Evolutionary conservation across 2,797 vertebrate species (phyloP).

Genomic region (Cuculus canorus): DNA sequence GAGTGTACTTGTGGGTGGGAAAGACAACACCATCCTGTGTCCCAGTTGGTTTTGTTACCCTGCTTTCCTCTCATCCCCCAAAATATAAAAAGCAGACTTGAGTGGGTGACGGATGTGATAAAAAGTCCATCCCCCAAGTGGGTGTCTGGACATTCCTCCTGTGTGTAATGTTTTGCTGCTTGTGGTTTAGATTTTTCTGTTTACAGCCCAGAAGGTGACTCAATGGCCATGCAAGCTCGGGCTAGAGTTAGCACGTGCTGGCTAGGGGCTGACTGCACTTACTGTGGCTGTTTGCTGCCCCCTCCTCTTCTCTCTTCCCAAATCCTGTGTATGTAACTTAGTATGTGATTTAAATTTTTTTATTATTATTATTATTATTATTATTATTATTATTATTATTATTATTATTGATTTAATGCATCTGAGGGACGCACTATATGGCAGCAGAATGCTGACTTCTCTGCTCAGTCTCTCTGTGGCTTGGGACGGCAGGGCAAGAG

Average conservation of each 20-base stretch:
- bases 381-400: background rate
- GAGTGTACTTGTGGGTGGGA: background rate
- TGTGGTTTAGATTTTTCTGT: conserved; percentile 26
- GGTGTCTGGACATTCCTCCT: conserved; percentile 28
- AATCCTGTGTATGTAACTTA: background rate
- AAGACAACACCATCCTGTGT: background rate
- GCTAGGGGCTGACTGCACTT: conserved; percentile 33
- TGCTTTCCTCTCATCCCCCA: background rate
- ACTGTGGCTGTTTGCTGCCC: background rate
- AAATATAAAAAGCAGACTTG: conserved; percentile 15
- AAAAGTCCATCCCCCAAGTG: conserved; percentile 1
- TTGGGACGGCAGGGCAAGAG: background rate
- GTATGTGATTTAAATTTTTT: background rate
- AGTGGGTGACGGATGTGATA: background rate
- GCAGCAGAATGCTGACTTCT: background rate
- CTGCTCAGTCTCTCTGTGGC: conserved; percentile 29
- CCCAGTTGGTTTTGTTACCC: background rate
- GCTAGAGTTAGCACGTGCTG: background rate
- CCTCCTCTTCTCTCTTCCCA: background rate
- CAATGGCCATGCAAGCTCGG: conserved; percentile 25
- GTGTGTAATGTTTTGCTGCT: background rate
- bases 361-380: background rate
- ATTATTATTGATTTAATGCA: background rate
- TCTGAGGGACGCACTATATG: rapidly evolving
- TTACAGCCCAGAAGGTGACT: conserved; percentile 63